Base-by-base conservation (phyloP, 2,797 vertebrate genomes). In the Mycteria americana region DNA sequence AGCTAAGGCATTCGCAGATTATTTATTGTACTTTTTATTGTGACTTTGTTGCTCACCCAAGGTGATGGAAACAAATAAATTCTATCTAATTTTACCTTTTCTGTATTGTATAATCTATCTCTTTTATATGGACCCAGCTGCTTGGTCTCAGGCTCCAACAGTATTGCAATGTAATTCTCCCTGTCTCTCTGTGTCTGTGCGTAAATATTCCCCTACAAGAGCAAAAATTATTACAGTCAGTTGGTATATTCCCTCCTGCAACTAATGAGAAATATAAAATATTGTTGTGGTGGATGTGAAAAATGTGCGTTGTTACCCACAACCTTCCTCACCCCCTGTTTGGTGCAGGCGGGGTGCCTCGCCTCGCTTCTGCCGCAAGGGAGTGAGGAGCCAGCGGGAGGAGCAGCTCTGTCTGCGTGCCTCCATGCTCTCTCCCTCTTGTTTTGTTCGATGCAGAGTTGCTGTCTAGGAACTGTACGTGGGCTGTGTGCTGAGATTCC, bases 31-130 rank as follows among this genome's bases (percentile, higher is more conserved):
- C 54, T 80, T 94, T 92, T 92, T 92, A 74, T 85, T 80, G 43
- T 89, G 91, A 67, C 31, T 94, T 68, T 95, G 67, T 56, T 91
- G 75, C 62, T 94, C 60, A 90, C 37, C 7, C 30, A 46, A 70
- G 77, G 68, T 82, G 90, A 85, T 50, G 31, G 88, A 92, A 97
- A 76, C 13, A 16, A 92, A 92, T 79, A 92, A 86, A 93, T 92
- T 93, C 83, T 64, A 68, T 89, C 85, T 95, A 87, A 86, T 95
- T 95, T 92, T 94, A 75, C 86, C 68, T 63, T 91, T 86, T 89
- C 56, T 72, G 39, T 82, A 77, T 57, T 92, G 81, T 68, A 75
- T 72, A 94, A 89, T 85, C 45, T 77, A 15, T 85, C 63, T 80
- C 78, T 85, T 89, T 91, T 53, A 77, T 88, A 88, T 11, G 33